phyloP scores from a whole-genome alignment of 2,113 vertebrate species.

The Tragelaphus imberbis region DNA sequence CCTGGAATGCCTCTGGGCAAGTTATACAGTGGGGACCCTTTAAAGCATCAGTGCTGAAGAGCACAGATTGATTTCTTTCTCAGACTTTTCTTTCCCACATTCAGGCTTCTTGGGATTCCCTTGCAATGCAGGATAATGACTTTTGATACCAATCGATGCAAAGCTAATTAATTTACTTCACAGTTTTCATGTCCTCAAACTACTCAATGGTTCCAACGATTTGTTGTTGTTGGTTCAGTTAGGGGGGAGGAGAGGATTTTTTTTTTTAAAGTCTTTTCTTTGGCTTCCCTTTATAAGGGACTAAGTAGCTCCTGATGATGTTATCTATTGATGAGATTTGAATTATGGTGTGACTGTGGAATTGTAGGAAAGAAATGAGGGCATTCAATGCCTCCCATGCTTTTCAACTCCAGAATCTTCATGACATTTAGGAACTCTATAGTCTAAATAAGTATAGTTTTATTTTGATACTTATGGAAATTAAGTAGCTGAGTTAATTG shows the following conservation, averaged over 20 bases:
- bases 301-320: conserved; percentile 27
- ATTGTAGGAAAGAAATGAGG: background rate
- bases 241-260: background rate
- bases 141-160: conserved; percentile 43
- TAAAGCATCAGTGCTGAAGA: conserved; percentile 3
- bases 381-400: background rate
- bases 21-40: conserved; percentile 43
- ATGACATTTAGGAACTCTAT: background rate
- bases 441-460: background rate
- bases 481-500: background rate
- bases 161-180: conserved; percentile 68
- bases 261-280: background rate
- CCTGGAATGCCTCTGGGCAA: background rate
- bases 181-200: conserved; percentile 49
- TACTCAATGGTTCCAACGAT: background rate
- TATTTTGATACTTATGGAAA: background rate
- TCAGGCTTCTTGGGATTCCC: conserved; percentile 56
- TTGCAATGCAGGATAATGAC: background rate
- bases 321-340: background rate
- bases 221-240: background rate
- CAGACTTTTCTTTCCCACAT: background rate
- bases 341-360: background rate
- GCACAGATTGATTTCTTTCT: conserved; percentile 42
- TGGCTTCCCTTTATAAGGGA: background rate
- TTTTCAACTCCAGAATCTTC: background rate